These are phyloP conservation scores for Anhinga anhinga DNA, from an alignment of 2,113 vertebrate genomes.

Conservation along the genomic window DNA sequence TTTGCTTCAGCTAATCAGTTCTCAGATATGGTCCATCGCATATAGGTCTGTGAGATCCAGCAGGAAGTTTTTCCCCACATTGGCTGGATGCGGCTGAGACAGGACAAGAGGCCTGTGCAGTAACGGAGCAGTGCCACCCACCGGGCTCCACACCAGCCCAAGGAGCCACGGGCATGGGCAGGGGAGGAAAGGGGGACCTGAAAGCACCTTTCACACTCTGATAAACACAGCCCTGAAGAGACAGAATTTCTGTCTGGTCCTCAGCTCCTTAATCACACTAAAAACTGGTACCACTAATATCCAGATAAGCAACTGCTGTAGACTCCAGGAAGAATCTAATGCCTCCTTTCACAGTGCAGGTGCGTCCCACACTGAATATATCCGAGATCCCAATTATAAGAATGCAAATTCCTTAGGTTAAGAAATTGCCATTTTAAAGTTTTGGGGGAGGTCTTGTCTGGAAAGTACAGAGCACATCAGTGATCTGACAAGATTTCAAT, in stretches of 20 bases:
- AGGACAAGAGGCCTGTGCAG: not conserved
- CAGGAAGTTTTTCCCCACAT: not conserved
- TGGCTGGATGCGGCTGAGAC: fast-evolving
- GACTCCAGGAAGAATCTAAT: not conserved
- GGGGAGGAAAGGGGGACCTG: no score
- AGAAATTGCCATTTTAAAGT: not conserved
- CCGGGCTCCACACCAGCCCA: not conserved
- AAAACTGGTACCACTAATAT: not conserved
- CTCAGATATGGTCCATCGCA: not conserved
- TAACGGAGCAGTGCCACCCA: not conserved
- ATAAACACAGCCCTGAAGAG: not conserved
- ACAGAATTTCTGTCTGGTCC: not conserved
- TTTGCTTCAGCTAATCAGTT: not conserved
- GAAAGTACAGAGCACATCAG: not conserved
- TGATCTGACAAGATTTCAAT: not conserved
- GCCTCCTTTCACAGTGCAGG: not conserved
- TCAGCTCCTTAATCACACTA: not conserved
- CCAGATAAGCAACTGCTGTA: not conserved
- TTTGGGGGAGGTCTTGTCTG: not conserved
- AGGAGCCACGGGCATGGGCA: not conserved
- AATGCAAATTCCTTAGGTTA: not conserved
- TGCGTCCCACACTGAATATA: not conserved
- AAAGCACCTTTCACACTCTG: not conserved
- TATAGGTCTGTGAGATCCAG: not conserved
- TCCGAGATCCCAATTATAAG: not conserved